Evolutionary conservation across 2,888 invertebrate genomes (phyloP).

Genomic region (Lapara coniferarum): DNA sequence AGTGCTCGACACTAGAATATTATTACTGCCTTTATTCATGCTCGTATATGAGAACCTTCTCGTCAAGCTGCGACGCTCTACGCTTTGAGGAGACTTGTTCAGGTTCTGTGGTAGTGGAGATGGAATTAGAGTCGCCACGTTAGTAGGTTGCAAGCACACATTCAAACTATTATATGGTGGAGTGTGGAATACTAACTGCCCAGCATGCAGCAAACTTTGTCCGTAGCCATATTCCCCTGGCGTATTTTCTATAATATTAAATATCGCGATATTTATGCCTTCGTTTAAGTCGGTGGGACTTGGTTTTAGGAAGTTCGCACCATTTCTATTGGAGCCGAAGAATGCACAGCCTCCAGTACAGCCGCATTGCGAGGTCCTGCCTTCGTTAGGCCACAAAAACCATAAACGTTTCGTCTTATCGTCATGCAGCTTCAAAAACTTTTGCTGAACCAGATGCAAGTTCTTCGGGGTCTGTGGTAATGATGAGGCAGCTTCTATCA

Average conservation of each 20-base stretch:
- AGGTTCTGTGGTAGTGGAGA: conserved; percentile 72
- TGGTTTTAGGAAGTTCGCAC: conserved; percentile 94
- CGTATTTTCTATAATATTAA: conserved; percentile 87
- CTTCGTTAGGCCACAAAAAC: conserved; percentile 95
- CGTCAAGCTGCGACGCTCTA: conserved; percentile 73
- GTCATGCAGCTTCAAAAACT: conserved; percentile 92
- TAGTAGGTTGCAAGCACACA: conserved; percentile 88
- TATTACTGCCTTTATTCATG: conserved; percentile 74
- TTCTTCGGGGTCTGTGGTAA: conserved; percentile 90
- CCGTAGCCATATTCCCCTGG: conserved; percentile 96
- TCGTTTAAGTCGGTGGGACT: conserved; percentile 91
- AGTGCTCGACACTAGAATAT: conserved; percentile 71
- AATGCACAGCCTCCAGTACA: conserved; percentile 98
- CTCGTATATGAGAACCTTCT: conserved; percentile 78
- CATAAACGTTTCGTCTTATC: conserved; percentile 93
- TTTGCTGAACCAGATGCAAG: conserved; percentile 90
- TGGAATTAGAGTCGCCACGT: conserved; percentile 69
- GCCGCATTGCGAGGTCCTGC: conserved; percentile 91
- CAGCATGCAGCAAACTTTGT: conserved; percentile 94
- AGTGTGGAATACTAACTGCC: conserved; percentile 94
- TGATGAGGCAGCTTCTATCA: conserved; percentile 94
- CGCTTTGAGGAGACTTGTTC: conserved; percentile 70
- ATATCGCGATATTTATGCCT: conserved; percentile 92
- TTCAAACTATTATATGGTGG: conserved; percentile 93
- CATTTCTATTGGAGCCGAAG: conserved; percentile 96